These are phyloP conservation scores for Emydocephalus ijimae DNA, from an alignment of 2,113 vertebrate species.

Conservation along the genomic window DNA sequence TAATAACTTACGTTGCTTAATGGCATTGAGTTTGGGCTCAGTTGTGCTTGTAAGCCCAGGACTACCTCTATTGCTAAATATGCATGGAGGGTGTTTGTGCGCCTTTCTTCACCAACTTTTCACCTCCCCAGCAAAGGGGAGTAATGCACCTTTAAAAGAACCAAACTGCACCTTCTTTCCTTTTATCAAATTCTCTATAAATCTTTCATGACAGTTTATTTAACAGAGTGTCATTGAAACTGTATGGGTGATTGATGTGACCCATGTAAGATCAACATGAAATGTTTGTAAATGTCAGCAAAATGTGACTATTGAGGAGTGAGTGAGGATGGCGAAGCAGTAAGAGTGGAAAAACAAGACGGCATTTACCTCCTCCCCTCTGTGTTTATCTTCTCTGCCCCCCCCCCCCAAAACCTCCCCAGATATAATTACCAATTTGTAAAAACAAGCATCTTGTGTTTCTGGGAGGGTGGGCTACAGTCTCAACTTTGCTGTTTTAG, in stretches of 20 bases:
- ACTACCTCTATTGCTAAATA: not conserved
- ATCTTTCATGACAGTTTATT: conserved; percentile 85
- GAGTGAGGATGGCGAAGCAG: conserved; percentile 64
- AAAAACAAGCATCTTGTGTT: conserved; percentile 61
- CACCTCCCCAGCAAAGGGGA: conserved; percentile 59
- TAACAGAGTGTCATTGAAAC: conserved; percentile 82
- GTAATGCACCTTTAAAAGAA: conserved; percentile 76
- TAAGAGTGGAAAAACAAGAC: conserved; percentile 73
- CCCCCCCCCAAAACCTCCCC: conserved; percentile 34
- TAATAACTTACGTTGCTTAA: not conserved
- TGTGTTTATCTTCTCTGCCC: not conserved
- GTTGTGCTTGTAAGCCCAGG: not conserved
- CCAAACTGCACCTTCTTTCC: conserved; percentile 79
- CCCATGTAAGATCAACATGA: conserved; percentile 78
- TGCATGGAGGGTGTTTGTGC: conserved; percentile 31
- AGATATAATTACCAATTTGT: conserved; percentile 71
- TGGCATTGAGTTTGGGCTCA: not conserved
- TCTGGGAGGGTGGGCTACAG: conserved; percentile 33
- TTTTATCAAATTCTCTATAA: conserved; percentile 84
- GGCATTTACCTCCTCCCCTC: conserved; percentile 23
- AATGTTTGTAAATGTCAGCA: conserved; percentile 84
- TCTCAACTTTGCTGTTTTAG: conserved; percentile 47
- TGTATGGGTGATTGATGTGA: conserved; percentile 80
- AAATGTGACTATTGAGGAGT: conserved; percentile 77
- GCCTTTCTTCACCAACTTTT: conserved; percentile 62